phyloP scores from a whole-genome alignment of 2,797 vertebrate species.

The Naso thynnoides region DNA sequence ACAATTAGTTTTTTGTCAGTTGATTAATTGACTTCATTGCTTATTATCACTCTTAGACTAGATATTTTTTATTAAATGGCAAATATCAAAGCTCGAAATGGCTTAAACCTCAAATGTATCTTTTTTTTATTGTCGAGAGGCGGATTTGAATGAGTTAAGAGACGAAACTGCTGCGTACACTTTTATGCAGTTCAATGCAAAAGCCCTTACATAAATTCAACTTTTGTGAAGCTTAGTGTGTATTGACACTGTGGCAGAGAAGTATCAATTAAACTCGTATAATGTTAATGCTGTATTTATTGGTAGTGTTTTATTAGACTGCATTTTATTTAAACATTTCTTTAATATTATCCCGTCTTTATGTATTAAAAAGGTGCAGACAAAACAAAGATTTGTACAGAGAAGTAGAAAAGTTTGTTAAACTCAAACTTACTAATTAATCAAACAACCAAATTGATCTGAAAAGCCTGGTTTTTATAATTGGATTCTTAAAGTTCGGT shows the following conservation, averaged over 20 bases:
- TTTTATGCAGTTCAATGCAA: background rate
- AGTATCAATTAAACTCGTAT: conserved; percentile 7
- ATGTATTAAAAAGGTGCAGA: background rate
- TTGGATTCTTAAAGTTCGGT: conserved; percentile 1
- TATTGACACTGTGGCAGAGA: background rate
- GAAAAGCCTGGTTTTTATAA: conserved; percentile 12
- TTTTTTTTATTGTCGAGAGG: background rate
- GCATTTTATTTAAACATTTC: background rate
- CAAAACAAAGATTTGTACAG: conserved; percentile 12
- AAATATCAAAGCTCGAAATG: background rate
- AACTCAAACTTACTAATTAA: conserved; percentile 6
- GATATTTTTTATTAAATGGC: background rate
- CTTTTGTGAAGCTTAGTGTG: background rate
- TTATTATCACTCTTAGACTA: background rate
- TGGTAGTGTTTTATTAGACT: background rate
- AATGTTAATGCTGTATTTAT: conserved; percentile 3
- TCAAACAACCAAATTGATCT: conserved; percentile 5
- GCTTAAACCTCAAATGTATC: background rate
- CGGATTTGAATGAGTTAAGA: background rate
- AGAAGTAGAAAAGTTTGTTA: conserved; percentile 3
- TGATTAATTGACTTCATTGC: background rate
- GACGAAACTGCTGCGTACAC: background rate
- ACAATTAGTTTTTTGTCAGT: background rate
- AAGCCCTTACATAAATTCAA: background rate
- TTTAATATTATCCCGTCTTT: background rate